A percentile compares a stretch with the other conserved stretches of the same genome.
Evolutionary conservation across 2,888 invertebrate genomes (phyloP).

Genomic region (Catocala fraxini): DNA sequence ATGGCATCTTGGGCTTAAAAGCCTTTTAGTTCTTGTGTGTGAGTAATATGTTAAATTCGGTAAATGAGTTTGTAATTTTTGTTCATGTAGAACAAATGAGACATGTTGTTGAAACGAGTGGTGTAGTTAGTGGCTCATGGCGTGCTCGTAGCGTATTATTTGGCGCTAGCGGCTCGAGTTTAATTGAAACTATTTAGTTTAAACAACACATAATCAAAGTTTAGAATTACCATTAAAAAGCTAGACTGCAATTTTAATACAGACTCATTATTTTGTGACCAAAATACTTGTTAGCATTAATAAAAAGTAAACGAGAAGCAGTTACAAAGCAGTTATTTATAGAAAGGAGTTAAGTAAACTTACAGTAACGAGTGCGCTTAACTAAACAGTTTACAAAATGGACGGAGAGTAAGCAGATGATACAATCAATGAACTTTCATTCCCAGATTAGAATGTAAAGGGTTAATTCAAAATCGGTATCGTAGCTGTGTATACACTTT

Average conservation of each 20-base stretch:
- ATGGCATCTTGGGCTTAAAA: no score
- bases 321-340: slow-evolving; percentile 10
- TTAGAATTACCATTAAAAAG: slow-evolving; percentile 39
- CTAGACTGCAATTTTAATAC: not conserved
- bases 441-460: slow-evolving; percentile 21
- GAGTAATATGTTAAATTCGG: no score
- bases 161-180: slow-evolving; percentile 60
- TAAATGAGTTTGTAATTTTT: no score
- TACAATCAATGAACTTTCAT: slow-evolving; percentile 22
- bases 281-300: no score
- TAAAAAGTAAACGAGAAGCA: slow-evolving; percentile 3
- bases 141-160: slow-evolving; percentile 71
- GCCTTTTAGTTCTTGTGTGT: no score
- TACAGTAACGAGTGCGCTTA: slow-evolving; percentile 12
- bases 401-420: slow-evolving; percentile 15
- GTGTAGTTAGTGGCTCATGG: slow-evolving; percentile 61
- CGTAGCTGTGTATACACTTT: not conserved
- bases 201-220: slow-evolving; percentile 36
- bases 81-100: slow-evolving; percentile 21
- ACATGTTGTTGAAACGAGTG: slow-evolving; percentile 60
- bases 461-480: slow-evolving; percentile 12
- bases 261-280: not conserved
- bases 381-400: slow-evolving; percentile 24
- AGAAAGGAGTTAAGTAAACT: slow-evolving; percentile 17
- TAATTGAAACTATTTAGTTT: slow-evolving; percentile 71